These are phyloP conservation scores for Marmota flaviventris DNA, from an alignment of 2,113 vertebrate species.

Conservation along the genomic window DNA sequence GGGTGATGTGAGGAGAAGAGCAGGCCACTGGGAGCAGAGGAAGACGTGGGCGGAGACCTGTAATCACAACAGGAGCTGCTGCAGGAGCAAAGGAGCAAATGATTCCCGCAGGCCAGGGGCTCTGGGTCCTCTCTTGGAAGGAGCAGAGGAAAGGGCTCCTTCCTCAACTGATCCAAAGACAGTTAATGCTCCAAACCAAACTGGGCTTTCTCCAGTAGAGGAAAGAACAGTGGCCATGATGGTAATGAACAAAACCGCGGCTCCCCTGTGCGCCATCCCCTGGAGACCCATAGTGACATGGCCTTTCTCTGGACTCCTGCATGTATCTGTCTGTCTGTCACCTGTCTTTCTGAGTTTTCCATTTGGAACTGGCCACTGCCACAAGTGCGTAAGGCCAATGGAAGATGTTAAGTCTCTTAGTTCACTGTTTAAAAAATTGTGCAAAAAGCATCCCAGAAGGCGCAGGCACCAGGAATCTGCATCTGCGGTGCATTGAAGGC, in stretches of 20 bases:
- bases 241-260: not conserved
- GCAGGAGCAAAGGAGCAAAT: too few species aligned
- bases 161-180: not conserved
- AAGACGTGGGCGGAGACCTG: fast-evolving
- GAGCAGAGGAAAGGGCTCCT: not conserved
- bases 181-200: not conserved
- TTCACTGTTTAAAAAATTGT: conserved; percentile 9
- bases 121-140: not conserved
- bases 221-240: not conserved
- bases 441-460: not conserved
- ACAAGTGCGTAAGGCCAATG: not conserved
- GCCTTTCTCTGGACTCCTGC: not conserved
- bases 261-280: not conserved
- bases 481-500: fast-evolving
- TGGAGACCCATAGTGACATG: not conserved
- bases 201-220: not conserved
- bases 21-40: not conserved
- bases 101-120: fast-evolving
- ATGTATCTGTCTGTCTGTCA: not conserved
- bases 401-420: not conserved
- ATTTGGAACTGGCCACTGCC: not conserved
- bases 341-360: not conserved
- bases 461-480: fast-evolving
- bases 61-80: not conserved
- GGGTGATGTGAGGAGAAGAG: not conserved